A percentile compares a stretch with the other conserved stretches of the same genome.
Conservation (phyloP, 2,113 vertebrate species). For the Ammospiza nelsoni region DNA sequence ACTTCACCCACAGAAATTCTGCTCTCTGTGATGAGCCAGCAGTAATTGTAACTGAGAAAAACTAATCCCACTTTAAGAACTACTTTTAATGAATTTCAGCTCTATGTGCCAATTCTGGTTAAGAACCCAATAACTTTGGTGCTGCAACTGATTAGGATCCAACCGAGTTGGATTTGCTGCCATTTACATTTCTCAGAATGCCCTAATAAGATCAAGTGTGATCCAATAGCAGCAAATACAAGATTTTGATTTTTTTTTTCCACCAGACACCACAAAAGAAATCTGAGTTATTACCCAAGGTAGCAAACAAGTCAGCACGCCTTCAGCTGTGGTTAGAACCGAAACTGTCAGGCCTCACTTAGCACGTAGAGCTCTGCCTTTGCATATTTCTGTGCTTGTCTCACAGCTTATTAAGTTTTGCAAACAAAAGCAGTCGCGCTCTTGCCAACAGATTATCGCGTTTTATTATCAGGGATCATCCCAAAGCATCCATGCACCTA, state of each 20-base stretch:
- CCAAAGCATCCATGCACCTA: not conserved
- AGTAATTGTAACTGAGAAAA: not conserved
- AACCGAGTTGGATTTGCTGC: not conserved
- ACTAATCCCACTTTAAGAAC: not conserved
- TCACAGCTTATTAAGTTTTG: slow-evolving; percentile 7
- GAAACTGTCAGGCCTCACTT: not conserved
- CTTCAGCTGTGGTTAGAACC: not conserved
- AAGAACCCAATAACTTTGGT: not conserved
- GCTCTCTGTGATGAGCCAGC: not conserved
- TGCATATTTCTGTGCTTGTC: not conserved
- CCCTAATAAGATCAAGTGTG: not conserved
- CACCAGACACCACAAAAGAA: not conserved
- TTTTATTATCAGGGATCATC: not conserved
- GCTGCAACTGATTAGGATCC: not conserved
- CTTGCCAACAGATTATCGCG: not conserved
- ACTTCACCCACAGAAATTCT: not conserved
- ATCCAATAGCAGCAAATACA: not conserved
- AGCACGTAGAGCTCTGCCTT: not conserved
- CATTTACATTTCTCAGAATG: not conserved
- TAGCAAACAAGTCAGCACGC: not conserved
- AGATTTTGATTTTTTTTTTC: not conserved
- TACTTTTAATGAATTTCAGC: not conserved
- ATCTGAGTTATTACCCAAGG: not conserved
- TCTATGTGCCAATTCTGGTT: not conserved
- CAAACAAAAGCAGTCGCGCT: slow-evolving; percentile 28